Base-by-base conservation (phyloP, 2,888 invertebrate genomes). In the Tribolium freemani region DNA sequence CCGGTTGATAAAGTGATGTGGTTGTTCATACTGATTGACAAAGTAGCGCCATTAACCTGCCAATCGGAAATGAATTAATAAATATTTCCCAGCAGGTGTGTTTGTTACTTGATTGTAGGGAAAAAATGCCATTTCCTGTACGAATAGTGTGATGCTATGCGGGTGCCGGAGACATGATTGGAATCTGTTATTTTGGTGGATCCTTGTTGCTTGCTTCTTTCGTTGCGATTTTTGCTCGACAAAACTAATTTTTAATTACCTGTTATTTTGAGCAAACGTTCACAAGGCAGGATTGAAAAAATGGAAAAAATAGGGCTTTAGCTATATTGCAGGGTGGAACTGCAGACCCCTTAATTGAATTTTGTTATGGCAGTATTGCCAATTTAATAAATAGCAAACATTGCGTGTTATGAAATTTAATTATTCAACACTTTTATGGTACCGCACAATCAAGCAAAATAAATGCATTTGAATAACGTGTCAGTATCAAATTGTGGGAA, bases 1-100 rank as follows among this genome's bases (percentile, higher is more conserved):
- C 31, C 10, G 1, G 38, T 51, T 63, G 30, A 54, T 53, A 53
- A 66, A 66, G 66, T n/a, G n/a, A n/a, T n/a, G 6, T 16, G n/a
- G 57, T 5, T 44, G 11, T 30, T 63, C 31, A 60, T 60, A 63
- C 50, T 51, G n/a, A 48, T 48, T 31, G 50, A 51, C 16, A 63
- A 16, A 63, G 26, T 46, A 60, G 60, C 44, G 57, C 51, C 63
- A 63, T 44, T 64, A 56, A 57, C 46, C 57, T 45, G 38, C 13
- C 68, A 51, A 72, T 74, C 74, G 74, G 74, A 74, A 71, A 64
- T 74, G 71, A 73, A 73, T 76, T 75, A 60, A 73, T 76, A 76
- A 76, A 75, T 75, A 75, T 77, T 75, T 75, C 77, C 75, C 73
- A 58, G 74, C 77, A 77, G 77, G 77, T 77, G 77, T 74, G 69